Evolutionary conservation across 2,888 invertebrate species (phyloP).

Genomic region (Hirtodrosophila histrioides): DNA sequence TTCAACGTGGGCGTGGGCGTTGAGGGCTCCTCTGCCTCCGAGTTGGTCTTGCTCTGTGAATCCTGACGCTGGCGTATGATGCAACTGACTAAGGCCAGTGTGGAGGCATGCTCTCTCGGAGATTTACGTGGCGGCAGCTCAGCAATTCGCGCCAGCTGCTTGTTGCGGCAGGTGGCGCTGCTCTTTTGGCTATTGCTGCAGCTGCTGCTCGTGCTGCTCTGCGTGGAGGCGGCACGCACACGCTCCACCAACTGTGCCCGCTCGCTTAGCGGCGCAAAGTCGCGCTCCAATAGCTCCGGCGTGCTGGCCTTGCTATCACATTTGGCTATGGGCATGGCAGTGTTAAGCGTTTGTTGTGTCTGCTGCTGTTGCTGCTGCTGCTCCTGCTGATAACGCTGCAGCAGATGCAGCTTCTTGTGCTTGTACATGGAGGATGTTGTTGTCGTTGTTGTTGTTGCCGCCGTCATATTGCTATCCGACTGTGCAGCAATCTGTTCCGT

Average conservation of each 20-base stretch:
- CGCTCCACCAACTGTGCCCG: constrained; percentile 51
- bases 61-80: constrained; percentile 85
- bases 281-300: constrained; percentile 69
- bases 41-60: constrained; percentile 80
- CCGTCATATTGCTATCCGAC: constrained; percentile 26
- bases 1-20: constrained; percentile 37
- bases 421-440: constrained; percentile 57
- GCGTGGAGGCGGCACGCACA: constrained; percentile 69
- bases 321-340: constrained; percentile 52
- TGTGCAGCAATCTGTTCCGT: constrained; percentile 19
- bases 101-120: constrained; percentile 94
- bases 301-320: constrained; percentile 81
- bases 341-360: constrained; percentile 46
- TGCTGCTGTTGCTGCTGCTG: constrained; percentile 63
- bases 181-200: constrained; percentile 68
- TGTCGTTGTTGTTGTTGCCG: constrained; percentile 19
- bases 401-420: constrained; percentile 79
- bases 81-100: constrained; percentile 91
- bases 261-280: constrained; percentile 60
- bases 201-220: constrained; percentile 78
- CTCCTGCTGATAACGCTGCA: constrained; percentile 80
- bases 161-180: constrained; percentile 70
- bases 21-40: constrained; percentile 77
- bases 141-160: constrained; percentile 74
- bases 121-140: constrained; percentile 89